Evolutionary conservation across 2,888 invertebrate species (phyloP).

Genomic region (Apodemia duryi): DNA sequence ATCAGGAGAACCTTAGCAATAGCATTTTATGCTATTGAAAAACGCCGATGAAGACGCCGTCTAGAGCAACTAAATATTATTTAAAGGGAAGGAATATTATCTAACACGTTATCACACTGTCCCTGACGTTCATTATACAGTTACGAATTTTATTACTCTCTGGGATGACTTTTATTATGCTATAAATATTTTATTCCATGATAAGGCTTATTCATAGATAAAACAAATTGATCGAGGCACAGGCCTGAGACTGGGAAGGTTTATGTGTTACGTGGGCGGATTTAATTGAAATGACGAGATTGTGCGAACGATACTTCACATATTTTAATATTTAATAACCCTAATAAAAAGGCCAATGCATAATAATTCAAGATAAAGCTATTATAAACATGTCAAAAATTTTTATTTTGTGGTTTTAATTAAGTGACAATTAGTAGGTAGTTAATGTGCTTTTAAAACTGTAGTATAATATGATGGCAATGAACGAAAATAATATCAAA

Average conservation of each 20-base stretch:
- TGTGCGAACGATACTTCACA: constrained; percentile 56
- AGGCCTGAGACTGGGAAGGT: constrained; percentile 36
- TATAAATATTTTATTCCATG: constrained; percentile 73
- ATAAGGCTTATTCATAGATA: constrained; percentile 66
- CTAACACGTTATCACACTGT: neutral
- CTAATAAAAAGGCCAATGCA: constrained; percentile 45
- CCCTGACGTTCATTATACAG: constrained; percentile 47
- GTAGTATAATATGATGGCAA: neutral
- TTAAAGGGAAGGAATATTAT: neutral
- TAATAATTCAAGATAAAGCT: constrained; percentile 16
- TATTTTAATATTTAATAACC: constrained; percentile 62
- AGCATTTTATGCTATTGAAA: no score
- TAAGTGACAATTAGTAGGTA: neutral
- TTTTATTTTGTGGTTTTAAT: neutral
- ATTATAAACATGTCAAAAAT: neutral
- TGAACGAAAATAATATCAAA: neutral
- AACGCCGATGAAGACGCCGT: no score
- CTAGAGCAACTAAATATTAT: neutral
- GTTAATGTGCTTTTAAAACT: constrained; percentile 23
- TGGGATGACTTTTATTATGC: constrained; percentile 67
- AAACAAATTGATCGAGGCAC: constrained; percentile 66
- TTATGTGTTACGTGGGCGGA: constrained; percentile 62
- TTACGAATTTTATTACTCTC: constrained; percentile 69
- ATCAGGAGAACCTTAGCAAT: no score
- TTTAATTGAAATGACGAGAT: constrained; percentile 67